Conservation (phyloP, 2,797 vertebrate genomes). For the Jordanella pulchra region DNA sequence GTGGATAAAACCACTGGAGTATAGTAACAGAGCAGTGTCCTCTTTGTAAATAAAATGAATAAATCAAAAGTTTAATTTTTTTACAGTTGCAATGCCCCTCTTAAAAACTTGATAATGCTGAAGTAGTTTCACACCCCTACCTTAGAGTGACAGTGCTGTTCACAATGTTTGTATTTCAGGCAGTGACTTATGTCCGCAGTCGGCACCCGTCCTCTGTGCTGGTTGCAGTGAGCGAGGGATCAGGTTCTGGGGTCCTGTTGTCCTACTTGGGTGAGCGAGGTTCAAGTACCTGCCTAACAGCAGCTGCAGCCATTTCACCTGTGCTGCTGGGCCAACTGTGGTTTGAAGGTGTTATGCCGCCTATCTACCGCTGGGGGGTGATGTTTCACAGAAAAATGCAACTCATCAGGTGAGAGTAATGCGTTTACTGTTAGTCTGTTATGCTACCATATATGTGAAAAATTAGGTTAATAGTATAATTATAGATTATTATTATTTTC, state of each 20-base stretch:
- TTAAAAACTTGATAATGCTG: too few species aligned
- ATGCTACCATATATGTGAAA: background rate
- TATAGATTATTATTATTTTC: background rate
- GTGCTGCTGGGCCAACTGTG: slow-evolving; percentile 85
- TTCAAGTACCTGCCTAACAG: slow-evolving; percentile 83
- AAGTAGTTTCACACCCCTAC: background rate
- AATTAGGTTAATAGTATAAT: background rate
- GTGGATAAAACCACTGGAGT: too few species aligned
- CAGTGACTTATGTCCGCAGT: slow-evolving; percentile 80
- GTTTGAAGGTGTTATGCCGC: slow-evolving; percentile 82
- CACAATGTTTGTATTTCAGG: slow-evolving; percentile 43
- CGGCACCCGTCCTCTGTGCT: slow-evolving; percentile 79
- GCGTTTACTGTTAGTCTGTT: background rate
- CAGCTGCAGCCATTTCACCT: slow-evolving; percentile 87
- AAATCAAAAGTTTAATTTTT: too few species aligned
- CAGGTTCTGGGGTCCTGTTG: slow-evolving; percentile 86
- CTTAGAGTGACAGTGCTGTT: background rate
- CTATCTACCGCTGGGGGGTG: slow-evolving; percentile 80
- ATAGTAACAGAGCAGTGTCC: too few species aligned
- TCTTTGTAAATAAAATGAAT: too few species aligned
- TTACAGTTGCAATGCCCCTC: too few species aligned
- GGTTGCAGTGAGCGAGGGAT: slow-evolving; percentile 87
- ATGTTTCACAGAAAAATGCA: slow-evolving; percentile 82
- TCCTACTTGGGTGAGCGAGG: slow-evolving; percentile 90
- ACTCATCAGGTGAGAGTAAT: slow-evolving; percentile 84